Conservation (phyloP, 2,113 vertebrate species). For the Melanerpes formicivorus region DNA sequence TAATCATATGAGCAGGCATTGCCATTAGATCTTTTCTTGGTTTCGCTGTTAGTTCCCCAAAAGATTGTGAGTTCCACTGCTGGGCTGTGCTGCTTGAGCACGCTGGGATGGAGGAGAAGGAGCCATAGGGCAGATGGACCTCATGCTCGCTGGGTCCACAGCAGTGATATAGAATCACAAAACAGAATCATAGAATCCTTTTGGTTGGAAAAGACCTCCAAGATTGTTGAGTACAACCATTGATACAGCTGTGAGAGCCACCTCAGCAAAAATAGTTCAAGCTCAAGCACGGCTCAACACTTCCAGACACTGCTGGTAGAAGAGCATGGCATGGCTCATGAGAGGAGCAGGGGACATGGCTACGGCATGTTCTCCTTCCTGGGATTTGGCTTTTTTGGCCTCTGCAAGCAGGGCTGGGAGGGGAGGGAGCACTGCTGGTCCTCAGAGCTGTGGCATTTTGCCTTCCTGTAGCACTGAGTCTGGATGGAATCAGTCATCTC, state of each 20-base stretch:
- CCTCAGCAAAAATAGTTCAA: not conserved
- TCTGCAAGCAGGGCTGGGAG: accelerated
- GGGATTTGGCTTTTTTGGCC: not conserved
- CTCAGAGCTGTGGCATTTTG: not conserved
- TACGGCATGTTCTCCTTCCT: not conserved
- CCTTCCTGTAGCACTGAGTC: not conserved
- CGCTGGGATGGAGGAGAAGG: accelerated
- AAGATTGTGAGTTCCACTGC: not conserved
- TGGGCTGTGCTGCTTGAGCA: not conserved
- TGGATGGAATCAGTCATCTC: not conserved
- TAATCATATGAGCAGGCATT: not conserved
- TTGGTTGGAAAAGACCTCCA: no score
- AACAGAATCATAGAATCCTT: no score
- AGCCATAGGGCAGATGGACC: not conserved
- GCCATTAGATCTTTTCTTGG: not conserved
- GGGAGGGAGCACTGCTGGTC: not conserved
- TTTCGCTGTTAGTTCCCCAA: not conserved
- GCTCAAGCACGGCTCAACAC: not conserved
- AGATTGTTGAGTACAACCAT: no score
- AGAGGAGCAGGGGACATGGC: not conserved
- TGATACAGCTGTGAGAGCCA: not conserved
- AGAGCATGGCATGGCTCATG: accelerated
- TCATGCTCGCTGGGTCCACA: not conserved
- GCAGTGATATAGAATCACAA: not conserved
- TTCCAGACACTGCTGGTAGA: not conserved